Base-by-base conservation (phyloP, 2,797 vertebrate species). In the Antennarius maculatus region DNA sequence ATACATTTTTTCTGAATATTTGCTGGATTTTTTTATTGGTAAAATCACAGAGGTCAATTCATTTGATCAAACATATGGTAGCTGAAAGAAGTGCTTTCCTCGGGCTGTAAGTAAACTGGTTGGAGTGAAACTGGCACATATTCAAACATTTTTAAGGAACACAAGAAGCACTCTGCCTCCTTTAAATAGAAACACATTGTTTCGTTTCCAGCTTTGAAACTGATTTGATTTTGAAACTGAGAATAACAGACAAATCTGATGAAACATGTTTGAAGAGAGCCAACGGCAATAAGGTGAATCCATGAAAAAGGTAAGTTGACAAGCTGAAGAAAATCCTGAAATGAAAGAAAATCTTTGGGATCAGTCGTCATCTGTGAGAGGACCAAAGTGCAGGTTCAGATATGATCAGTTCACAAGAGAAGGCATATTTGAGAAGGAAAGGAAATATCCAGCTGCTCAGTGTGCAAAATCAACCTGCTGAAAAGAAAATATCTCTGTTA, bases 201-300 rank as follows among this genome's bases (percentile, higher is more conserved):
- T 49, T 57, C 18, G 55, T 70, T 58, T 67, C 45, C 17, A 50
- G 49, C 45, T 66, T 59, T 16, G 3, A 71, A 75, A 65, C 18
- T 29, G 16, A 23, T 23, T 23, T 23, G 23, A 23, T 23, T 66
- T 59, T 16, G 3, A 71, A 76, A 65, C 28, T 29, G 15, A 52
- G 54, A 46, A 45, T 7, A 64, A 54, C 61, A 41, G 13, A 37
- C 29, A 41, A 53, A 48, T 29, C 39, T 54, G 48, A 18, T 18
- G 54, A 81, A 70, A 29, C 79, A 81, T 80, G 67, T 31, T 54
- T 27, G n/a, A 0, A 39, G 13, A 4, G 15, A 70, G 81, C 82
- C 77, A 79, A 81, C 58, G 60, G 65, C 57, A 76, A 80, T 69
- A 47, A 53, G 18, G 56, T 62, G 51, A 82, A 79, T 72, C 66